A percentile compares a stretch with the other conserved stretches of the same genome.
Conservation (phyloP, 2,797 vertebrate species). For the Periophthalmus magnuspinnatus region DNA sequence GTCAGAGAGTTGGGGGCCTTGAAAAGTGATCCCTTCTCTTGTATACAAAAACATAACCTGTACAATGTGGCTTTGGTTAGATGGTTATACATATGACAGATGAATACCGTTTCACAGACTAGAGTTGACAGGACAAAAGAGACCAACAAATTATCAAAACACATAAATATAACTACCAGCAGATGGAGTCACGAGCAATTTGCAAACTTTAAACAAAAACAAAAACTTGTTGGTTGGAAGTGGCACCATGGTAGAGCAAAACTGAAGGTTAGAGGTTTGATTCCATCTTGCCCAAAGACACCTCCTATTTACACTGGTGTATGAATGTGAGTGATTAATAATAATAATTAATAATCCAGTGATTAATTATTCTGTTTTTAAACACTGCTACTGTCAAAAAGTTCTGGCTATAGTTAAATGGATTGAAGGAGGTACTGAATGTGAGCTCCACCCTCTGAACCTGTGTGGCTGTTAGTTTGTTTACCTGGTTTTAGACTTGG, state of each 20-base stretch:
- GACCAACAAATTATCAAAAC: background rate
- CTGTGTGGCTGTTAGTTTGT: background rate
- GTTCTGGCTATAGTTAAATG: too few relatives aligned
- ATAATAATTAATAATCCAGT: too few relatives aligned
- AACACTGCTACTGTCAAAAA: too few relatives aligned
- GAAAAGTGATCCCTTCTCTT: conserved; percentile 41
- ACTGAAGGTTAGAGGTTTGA: too few relatives aligned
- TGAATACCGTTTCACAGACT: background rate
- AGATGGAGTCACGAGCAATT: background rate
- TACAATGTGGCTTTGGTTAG: background rate
- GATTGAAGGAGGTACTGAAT: too few relatives aligned
- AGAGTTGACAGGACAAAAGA: background rate
- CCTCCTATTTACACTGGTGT: too few relatives aligned
- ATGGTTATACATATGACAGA: background rate
- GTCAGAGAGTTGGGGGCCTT: conserved; percentile 33
- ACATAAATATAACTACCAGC: background rate
- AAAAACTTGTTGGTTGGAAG: too few relatives aligned
- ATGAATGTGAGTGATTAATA: too few relatives aligned
- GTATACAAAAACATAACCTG: conserved; percentile 29
- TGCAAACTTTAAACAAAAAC: background rate
- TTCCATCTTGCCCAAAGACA: too few relatives aligned
- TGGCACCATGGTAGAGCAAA: too few relatives aligned
- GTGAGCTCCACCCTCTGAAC: background rate
- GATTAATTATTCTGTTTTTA: too few relatives aligned
- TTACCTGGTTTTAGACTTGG: background rate